Base-by-base conservation (phyloP, 1,140 invertebrate species). In the Aphelinus atriplicis region DNA sequence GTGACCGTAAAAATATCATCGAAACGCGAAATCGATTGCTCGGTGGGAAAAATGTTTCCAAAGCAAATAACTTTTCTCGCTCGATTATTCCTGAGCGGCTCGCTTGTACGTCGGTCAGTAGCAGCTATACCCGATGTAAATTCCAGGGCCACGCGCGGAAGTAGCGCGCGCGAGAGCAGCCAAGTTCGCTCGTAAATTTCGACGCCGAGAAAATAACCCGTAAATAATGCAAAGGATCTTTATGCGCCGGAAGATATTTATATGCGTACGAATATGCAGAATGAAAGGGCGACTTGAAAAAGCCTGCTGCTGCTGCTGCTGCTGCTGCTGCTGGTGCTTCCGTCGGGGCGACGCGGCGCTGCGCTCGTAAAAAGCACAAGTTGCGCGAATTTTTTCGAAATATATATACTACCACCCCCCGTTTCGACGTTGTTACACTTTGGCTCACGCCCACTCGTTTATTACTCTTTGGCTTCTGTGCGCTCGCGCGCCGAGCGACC, bases 171-270 rank as follows among this genome's bases (percentile, higher is more conserved):
- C 61, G 42, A 47, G 3, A 63, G 61, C 26, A 47, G 45, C 9
- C 26, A 73, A 65, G 43, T 73, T 77, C 6, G 53, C 75, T 77
- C 75, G 75, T 72, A 73, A 77, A 73, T 73, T 73, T 77, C 58
- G 70, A 56, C 26, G 60, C 64, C 66, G 71, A 67, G 63, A 77
- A 73, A 73, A 77, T 73, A 77, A 73, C 58, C 71, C 62, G 71
- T 77, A 77, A 69, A 77, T 77, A 77, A 77, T 73, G 65, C 66
- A 70, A 73, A 77, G 70, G 71, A 73, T 73, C 58, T 68, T 73
- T 73, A 73, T 69, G 71, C 71, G 45, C 66, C 70, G 75, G 70
- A 72, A 77, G 70, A 72, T 72, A 72, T 77, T 71, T 77, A 67
- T 69, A 70, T 45, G 55, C 67, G 62, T 55, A 61, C 53, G 65